Percentiles rank a stretch among this genome's conserved stretches.
These are phyloP conservation scores for Drosophila pegasa DNA, from an alignment of 2,888 invertebrate genomes.

Conservation along the genomic window DNA sequence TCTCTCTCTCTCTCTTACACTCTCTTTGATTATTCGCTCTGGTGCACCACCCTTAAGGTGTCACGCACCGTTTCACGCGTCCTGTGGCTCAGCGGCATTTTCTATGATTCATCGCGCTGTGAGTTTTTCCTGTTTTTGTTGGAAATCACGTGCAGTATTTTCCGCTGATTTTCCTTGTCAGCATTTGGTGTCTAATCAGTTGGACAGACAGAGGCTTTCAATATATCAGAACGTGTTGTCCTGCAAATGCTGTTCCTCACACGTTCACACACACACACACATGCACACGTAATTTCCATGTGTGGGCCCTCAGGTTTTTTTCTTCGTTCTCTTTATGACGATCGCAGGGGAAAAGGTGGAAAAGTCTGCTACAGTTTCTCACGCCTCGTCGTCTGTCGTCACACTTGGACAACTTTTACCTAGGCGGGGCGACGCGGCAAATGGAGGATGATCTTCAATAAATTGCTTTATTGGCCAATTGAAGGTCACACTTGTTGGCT, in stretches of 20 bases:
- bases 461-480: conserved; percentile 76
- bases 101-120: conserved; percentile 61
- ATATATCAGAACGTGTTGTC: conserved; percentile 61
- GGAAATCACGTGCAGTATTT: conserved; percentile 78
- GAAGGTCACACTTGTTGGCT: conserved; percentile 72
- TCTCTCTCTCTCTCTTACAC: conserved; percentile 2
- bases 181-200: conserved; percentile 52
- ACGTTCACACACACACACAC: conserved; percentile 52
- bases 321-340: conserved; percentile 21
- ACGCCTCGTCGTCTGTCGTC: conserved; percentile 66
- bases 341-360: conserved; percentile 49
- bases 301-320: conserved; percentile 52
- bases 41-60: conserved; percentile 36
- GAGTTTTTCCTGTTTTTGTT: conserved; percentile 67
- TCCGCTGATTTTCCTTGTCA: conserved; percentile 60
- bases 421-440: conserved; percentile 34
- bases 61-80: conserved; percentile 48
- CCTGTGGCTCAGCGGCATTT: conserved; percentile 54
- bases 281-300: conserved; percentile 64
- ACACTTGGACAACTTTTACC: conserved; percentile 73
- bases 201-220: conserved; percentile 32
- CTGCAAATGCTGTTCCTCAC: conserved; percentile 42
- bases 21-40: conserved; percentile 10
- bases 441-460: conserved; percentile 63
- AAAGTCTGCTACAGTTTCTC: conserved; percentile 69